These are phyloP conservation scores for Tyrannus savana DNA, from an alignment of 2,113 vertebrate genomes.

Conservation along the genomic window DNA sequence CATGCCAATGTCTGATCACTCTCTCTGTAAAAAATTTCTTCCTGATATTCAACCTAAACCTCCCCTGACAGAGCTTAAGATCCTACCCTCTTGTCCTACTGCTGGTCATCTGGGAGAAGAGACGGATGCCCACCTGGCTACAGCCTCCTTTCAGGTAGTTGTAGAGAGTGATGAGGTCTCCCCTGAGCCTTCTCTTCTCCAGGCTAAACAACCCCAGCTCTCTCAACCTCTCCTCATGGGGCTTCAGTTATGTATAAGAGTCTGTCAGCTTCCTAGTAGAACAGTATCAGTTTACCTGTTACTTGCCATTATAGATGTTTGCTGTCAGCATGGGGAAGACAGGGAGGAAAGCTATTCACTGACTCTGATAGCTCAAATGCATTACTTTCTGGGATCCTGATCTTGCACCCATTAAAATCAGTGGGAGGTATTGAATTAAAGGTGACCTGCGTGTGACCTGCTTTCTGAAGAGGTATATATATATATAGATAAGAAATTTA, in stretches of 20 bases:
- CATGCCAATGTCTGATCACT: too few species aligned
- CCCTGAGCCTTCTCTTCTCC: too few species aligned
- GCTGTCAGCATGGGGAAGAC: background rate
- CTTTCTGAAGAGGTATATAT: background rate
- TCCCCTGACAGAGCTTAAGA: too few species aligned
- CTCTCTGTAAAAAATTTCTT: too few species aligned
- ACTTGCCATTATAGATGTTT: background rate
- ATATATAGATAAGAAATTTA: background rate
- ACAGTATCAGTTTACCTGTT: slow-evolving; percentile 33
- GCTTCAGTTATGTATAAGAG: slow-evolving; percentile 12
- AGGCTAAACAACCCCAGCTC: too few species aligned
- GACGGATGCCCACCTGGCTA: too few species aligned
- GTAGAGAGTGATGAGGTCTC: too few species aligned
- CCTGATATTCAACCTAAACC: too few species aligned
- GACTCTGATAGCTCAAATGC: background rate
- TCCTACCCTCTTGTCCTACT: too few species aligned
- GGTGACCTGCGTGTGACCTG: background rate
- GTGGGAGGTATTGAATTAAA: background rate
- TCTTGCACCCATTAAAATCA: background rate
- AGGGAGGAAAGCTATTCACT: background rate
- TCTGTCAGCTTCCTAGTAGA: slow-evolving; percentile 7
- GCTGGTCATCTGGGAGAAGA: too few species aligned
- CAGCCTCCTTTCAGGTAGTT: too few species aligned
- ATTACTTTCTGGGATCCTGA: background rate
- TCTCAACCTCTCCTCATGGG: too few species aligned